Percentiles rank a stretch among this genome's conserved stretches.
These are phyloP conservation scores for Chaetophractus vellerosus DNA, from an alignment of 2,797 vertebrate genomes.

Conservation along the genomic window DNA sequence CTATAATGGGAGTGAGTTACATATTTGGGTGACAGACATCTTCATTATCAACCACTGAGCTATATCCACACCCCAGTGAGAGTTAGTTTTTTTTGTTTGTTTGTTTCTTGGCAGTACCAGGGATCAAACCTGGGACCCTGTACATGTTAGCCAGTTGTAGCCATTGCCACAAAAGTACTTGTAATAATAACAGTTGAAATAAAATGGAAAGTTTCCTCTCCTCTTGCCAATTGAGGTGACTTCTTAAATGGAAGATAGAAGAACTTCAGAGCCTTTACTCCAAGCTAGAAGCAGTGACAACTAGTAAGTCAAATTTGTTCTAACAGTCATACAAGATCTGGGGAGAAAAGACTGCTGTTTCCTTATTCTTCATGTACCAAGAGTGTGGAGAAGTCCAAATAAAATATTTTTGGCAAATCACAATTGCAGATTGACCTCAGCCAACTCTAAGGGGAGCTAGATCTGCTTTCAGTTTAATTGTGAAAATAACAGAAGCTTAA, in stretches of 20 bases:
- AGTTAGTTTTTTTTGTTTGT: no score
- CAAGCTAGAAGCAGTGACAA: not conserved
- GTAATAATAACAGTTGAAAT: not conserved
- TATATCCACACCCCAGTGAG: no score
- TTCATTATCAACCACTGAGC: no score
- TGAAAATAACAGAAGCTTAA: not conserved
- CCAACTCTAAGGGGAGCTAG: not conserved
- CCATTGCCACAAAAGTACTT: not conserved
- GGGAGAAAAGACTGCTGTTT: not conserved
- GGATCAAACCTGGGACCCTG: no score
- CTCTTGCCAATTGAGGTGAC: not conserved
- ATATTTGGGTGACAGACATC: no score
- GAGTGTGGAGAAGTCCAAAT: not conserved
- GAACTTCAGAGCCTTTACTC: not conserved
- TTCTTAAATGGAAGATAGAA: conserved; percentile 57
- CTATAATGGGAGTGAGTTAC: no score
- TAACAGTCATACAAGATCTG: not conserved
- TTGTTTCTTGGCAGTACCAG: no score
- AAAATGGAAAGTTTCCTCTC: not conserved
- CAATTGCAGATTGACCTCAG: conserved; percentile 20
- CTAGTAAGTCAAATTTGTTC: not conserved
- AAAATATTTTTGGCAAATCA: conserved; percentile 35
- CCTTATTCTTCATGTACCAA: conserved; percentile 4
- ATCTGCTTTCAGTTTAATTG: conserved; percentile 23
- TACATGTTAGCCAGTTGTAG: no score